Base-by-base conservation (phyloP, 1,140 invertebrate genomes). In the Drosophila melanica region DNA sequence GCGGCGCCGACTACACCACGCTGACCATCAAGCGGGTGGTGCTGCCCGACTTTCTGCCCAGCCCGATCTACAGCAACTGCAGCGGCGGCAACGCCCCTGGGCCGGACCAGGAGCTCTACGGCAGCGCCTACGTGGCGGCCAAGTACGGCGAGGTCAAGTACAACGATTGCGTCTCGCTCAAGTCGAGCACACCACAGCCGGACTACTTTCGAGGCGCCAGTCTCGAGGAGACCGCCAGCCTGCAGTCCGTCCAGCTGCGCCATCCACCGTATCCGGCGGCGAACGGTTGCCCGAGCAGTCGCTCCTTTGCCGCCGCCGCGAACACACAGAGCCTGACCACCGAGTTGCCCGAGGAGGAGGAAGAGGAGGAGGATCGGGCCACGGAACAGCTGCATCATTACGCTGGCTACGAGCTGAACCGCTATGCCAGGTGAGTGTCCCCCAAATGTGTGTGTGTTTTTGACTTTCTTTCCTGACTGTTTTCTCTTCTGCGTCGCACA, bases 301-400 rank as follows among this genome's bases (percentile, higher is more conserved):
- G 91, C 9, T 71, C 77, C 18, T 87, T 75, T 77, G 74, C 58
- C 12, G 64, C 54, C 8, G 68, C 77, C 20, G 73, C 77, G 0
- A 85, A 92, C 33, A 92, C 91, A 6, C 90, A 92, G 53, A 92
- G 91, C 42, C 59, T 92, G n/a, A 92, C 90, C 59, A 92, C 91
- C 9, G 91, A 92, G 20, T 51, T 92, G 69, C 79, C 90, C 48
- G 91, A 92, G 41, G 85, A 91, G 76, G 77, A 84, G 63, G 90
- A 90, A 33, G 90, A 75, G n/a, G 58, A 87, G 8, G 57, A 58
- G 18, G 74, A 68, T 0, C 35, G 50, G n/a, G 58, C 57, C 0
- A 27, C 60, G 11, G 11, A 53, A 1, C 27, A 45, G 18, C 14
- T 57, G 54, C 84, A 76, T 47, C 73, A 75, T 0, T 91, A 87